Conservation (phyloP, 2,888 invertebrate species). For the Caenorhabditis virilis region DNA sequence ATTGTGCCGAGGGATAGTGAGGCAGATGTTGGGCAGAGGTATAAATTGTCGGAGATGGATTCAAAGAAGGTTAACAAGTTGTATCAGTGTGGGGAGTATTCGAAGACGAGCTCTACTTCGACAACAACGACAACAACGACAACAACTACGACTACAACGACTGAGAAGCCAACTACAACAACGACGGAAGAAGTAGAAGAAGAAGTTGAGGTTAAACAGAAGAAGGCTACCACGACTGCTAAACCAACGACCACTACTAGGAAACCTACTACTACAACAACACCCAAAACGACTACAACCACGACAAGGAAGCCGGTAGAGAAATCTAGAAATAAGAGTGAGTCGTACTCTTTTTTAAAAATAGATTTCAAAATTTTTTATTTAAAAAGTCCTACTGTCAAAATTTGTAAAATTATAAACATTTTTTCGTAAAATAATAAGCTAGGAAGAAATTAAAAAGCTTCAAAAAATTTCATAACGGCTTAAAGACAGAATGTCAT, state of each 20-base stretch:
- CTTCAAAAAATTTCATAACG: too few relatives aligned
- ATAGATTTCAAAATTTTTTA: too few relatives aligned
- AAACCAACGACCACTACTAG: conserved; percentile 24
- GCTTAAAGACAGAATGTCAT: too few relatives aligned
- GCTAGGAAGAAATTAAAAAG: too few relatives aligned
- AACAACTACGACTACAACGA: conserved; percentile 16
- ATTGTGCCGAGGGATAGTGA: conserved; percentile 70
- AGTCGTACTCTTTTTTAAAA: too few relatives aligned
- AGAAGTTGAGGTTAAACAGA: conserved; percentile 3
- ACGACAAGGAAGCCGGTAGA: conserved; percentile 27
- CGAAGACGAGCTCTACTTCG: conserved; percentile 40
- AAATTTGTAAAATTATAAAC: too few relatives aligned
- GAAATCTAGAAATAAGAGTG: conserved; percentile 40
- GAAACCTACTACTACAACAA: conserved; percentile 23
- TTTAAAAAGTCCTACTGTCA: too few relatives aligned
- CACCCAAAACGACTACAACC: conserved; percentile 21
- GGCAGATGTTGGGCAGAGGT: conserved; percentile 67
- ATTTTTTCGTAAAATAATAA: too few relatives aligned
- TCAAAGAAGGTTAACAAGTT: conserved; percentile 67
- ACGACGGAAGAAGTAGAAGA: conserved; percentile 5
- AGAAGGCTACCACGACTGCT: conserved; percentile 14
- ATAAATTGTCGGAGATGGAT: conserved; percentile 62
- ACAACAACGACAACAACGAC: conserved; percentile 43
- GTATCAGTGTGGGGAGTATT: conserved; percentile 68
- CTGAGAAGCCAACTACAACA: conserved; percentile 10